Percentiles rank a stretch among this genome's conserved stretches.
Conservation (phyloP, 2,113 vertebrate species). For the Cebidichthys violaceus region DNA sequence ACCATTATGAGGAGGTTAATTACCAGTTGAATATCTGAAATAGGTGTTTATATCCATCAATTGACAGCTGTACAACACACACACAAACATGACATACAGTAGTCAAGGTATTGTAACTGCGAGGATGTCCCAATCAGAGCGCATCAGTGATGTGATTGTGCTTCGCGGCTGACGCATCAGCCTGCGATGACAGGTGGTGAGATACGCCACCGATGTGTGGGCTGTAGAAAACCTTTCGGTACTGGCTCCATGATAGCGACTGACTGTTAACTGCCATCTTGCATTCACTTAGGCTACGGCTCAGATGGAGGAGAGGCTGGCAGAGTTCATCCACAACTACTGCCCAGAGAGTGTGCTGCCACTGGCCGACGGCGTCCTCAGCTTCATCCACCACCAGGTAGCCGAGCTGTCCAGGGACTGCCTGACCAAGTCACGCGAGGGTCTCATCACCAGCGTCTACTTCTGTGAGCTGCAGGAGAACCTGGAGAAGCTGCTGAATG, state of each 20-base stretch:
- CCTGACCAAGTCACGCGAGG: constrained; percentile 91
- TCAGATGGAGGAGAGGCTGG: constrained; percentile 95
- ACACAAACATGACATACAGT: neutral
- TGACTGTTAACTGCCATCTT: constrained; percentile 5
- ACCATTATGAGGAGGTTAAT: neutral
- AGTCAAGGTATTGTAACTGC: neutral
- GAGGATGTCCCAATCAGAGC: neutral
- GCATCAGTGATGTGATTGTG: neutral
- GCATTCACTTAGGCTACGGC: constrained; percentile 88
- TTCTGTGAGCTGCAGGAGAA: constrained; percentile 97
- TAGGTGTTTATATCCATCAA: neutral
- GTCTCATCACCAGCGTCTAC: constrained; percentile 92
- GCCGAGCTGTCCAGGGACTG: constrained; percentile 93
- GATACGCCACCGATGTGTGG: neutral
- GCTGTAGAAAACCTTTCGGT: neutral
- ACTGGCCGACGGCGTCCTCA: constrained; percentile 93
- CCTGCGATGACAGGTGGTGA: neutral
- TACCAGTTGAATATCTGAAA: neutral
- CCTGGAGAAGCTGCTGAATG: constrained; percentile 91
- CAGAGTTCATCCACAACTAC: constrained; percentile 88
- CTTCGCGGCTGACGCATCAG: neutral
- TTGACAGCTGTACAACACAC: neutral
- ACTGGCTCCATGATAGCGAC: neutral
- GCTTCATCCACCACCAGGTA: constrained; percentile 97
- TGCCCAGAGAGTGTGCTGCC: constrained; percentile 90